Percentiles rank a stretch among this genome's conserved stretches.
These are phyloP conservation scores for Drosophila mettleri DNA, from an alignment of 2,888 invertebrate species.

Conservation along the genomic window DNA sequence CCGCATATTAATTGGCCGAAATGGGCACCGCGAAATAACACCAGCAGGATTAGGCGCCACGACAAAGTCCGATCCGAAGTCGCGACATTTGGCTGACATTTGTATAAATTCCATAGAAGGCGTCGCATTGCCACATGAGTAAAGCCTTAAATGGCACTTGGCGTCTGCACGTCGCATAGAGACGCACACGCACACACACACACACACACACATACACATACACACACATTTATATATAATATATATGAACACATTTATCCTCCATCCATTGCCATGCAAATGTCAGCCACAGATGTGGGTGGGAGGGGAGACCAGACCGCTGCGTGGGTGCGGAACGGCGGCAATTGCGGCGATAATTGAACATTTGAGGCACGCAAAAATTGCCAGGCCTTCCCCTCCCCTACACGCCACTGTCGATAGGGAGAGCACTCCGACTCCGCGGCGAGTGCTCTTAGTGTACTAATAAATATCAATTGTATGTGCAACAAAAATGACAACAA, in stretches of 20 bases:
- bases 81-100: constrained; percentile 72
- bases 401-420: no score
- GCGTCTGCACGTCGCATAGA: constrained; percentile 49
- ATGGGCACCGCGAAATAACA: constrained; percentile 60
- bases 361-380: constrained; percentile 66
- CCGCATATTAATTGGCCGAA: constrained; percentile 81
- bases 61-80: constrained; percentile 32
- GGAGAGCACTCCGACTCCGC: neutral
- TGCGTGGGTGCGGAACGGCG: constrained; percentile 23
- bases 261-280: constrained; percentile 38
- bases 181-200: neutral
- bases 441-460: constrained; percentile 34
- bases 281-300: constrained; percentile 29
- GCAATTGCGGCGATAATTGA: constrained; percentile 61
- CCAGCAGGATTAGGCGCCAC: constrained; percentile 62
- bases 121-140: constrained; percentile 44
- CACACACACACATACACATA: neutral
- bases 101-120: constrained; percentile 62
- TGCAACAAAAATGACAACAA: constrained; percentile 18
- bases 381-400: constrained; percentile 15
- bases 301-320: neutral
- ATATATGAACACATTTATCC: constrained; percentile 2
- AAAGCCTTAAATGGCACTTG: constrained; percentile 64
- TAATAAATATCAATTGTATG: constrained; percentile 67
- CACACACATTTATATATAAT: neutral